Evolutionary conservation across 2,113 vertebrate species (phyloP).

Genomic region (Hymenochirus boettgeri): DNA sequence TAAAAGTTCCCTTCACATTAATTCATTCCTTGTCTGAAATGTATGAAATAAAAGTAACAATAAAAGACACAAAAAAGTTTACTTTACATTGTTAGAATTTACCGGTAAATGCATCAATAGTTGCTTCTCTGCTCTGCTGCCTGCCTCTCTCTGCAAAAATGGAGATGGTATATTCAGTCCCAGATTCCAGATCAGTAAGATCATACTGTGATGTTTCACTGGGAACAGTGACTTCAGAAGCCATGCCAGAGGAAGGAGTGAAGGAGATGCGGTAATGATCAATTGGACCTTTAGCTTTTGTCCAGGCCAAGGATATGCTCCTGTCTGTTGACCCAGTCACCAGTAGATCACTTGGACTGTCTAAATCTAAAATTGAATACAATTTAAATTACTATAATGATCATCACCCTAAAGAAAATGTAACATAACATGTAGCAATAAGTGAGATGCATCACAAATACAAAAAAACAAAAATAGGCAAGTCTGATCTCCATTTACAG

Average conservation of each 20-base stretch:
- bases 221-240: slow-evolving; percentile 80
- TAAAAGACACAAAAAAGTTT: too few relatives aligned
- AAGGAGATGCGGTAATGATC: slow-evolving; percentile 91
- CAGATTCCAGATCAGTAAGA: slow-evolving; percentile 81
- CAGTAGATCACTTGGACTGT: slow-evolving; percentile 81
- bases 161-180: slow-evolving; percentile 90
- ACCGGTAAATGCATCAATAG: slow-evolving; percentile 95
- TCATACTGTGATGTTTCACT: slow-evolving; percentile 71
- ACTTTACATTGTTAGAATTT: slow-evolving; percentile 26
- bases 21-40: too few relatives aligned
- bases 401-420: too few relatives aligned
- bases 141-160: slow-evolving; percentile 84
- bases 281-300: slow-evolving; percentile 81
- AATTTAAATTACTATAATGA: not conserved
- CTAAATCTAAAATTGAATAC: slow-evolving; percentile 68
- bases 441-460: too few relatives aligned
- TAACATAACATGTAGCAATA: too few relatives aligned
- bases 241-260: slow-evolving; percentile 78
- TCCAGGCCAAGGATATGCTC: slow-evolving; percentile 87
- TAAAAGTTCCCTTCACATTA: too few relatives aligned
- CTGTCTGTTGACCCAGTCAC: slow-evolving; percentile 89
- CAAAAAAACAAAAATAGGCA: too few relatives aligned
- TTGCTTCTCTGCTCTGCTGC: slow-evolving; percentile 85
- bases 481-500: too few relatives aligned
- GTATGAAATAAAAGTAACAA: too few relatives aligned